Conservation (phyloP, 2,888 invertebrate genomes). For the Fragum whitleyi region DNA sequence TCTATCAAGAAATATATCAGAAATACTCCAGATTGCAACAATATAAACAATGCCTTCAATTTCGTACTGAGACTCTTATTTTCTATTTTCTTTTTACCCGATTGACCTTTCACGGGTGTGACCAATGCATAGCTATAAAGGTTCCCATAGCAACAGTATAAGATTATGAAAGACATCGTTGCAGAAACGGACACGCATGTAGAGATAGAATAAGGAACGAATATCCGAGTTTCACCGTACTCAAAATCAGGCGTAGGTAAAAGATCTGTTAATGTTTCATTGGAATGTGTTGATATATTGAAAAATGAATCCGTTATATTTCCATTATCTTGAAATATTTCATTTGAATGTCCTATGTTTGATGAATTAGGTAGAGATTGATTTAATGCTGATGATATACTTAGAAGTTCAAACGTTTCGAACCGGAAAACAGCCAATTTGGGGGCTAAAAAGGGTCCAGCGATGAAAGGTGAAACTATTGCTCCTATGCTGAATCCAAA, state of each 20-base stretch:
- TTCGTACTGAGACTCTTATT: neutral
- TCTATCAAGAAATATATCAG: slow-evolving; percentile 72
- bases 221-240: slow-evolving; percentile 41
- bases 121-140: slow-evolving; percentile 31
- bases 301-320: neutral
- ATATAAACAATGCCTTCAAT: slow-evolving; percentile 27
- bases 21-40: slow-evolving; percentile 23
- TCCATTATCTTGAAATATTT: neutral
- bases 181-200: slow-evolving; percentile 34
- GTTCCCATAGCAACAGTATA: slow-evolving; percentile 31
- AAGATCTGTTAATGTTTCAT: neutral
- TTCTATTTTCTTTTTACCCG: neutral
- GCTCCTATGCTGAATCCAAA: slow-evolving; percentile 52
- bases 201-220: slow-evolving; percentile 40
- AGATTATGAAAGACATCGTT: slow-evolving; percentile 25
- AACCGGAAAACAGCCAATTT: slow-evolving; percentile 17
- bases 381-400: neutral
- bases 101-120: neutral
- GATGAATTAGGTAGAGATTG: neutral
- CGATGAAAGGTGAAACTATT: slow-evolving; percentile 51
- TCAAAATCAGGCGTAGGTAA: neutral
- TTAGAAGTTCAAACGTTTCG: neutral
- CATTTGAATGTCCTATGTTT: neutral
- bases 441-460: slow-evolving; percentile 53
- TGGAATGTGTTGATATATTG: neutral